phyloP scores from a whole-genome alignment of 2,113 vertebrate genomes.

The Canis aureus region DNA sequence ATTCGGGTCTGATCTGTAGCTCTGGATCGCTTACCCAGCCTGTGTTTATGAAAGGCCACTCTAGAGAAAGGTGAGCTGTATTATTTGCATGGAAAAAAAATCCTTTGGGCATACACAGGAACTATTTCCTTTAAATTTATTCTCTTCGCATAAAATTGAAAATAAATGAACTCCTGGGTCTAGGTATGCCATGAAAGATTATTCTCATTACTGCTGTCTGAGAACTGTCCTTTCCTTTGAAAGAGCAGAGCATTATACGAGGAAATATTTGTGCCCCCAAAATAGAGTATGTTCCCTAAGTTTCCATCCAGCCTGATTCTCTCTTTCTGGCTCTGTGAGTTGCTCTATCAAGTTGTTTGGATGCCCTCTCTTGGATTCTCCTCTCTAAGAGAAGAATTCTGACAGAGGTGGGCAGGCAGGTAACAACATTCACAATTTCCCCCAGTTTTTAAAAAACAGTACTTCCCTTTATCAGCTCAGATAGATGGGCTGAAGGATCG shows the following conservation, averaged over 20 bases:
- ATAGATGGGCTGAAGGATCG: constrained; percentile 27
- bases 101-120: constrained; percentile 8
- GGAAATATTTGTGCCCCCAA: constrained; percentile 52
- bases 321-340: constrained; percentile 43
- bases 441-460: background rate
- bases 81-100: constrained; percentile 36
- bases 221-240: constrained; percentile 31
- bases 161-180: constrained; percentile 55
- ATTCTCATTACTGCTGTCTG: constrained; percentile 14
- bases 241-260: constrained; percentile 47
- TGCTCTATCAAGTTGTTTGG: constrained; percentile 32
- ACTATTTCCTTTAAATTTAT: constrained; percentile 59
- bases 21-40: background rate
- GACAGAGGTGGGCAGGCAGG: constrained; percentile 1
- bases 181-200: constrained; percentile 36
- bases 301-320: constrained; percentile 24
- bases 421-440: constrained; percentile 24
- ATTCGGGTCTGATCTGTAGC: background rate
- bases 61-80: constrained; percentile 29
- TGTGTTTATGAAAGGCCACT: constrained; percentile 21
- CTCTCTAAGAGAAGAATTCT: constrained; percentile 63
- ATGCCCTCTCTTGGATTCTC: background rate
- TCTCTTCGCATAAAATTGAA: constrained; percentile 58
- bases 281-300: background rate
- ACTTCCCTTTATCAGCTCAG: constrained; percentile 6